Evolutionary conservation across 2,113 vertebrate species (phyloP), one percentile per base, ranked within the genome.

Genomic region (Psittacara wagleri): DNA sequence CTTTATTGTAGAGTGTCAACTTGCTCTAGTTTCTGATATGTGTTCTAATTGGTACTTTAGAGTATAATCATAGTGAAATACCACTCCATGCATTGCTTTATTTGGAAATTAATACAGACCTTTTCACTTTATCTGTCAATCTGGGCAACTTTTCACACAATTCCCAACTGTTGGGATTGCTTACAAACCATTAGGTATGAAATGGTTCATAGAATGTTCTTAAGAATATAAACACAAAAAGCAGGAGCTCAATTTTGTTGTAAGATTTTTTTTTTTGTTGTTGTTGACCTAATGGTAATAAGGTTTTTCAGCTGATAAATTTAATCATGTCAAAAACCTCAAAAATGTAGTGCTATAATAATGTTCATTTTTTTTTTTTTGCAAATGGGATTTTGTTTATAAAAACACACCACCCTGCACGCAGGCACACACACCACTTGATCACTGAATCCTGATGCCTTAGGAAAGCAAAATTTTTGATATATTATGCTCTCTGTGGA

Each of bases 1-100:
- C 99, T 99, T 99, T 99, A 99, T 99, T 99, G 99, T 98, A 99
- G 99, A 99, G 99, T 99, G 99, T 99, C 99, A 99, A 98, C 99
- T 98, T 98, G 98, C 98, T 99, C 98, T 98, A 98, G 98, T 98
- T 99, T 99, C 98, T 99, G 99, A 99, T 92, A 83, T 98, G 97
- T 88, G 92, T 98, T 98, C 98, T 99, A 99, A 99, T 99, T 99
- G 99, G 98, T 99, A 99, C 99, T 99, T 99, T 98, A 96, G 99
- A 99, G 98, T 99, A 98, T 99, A 99, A 99, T 99, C 99, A 99
- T 98, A 97, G 98, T 98, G 97, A 98, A 98, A 99, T 98, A 98
- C 98, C 98, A 98, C 96, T 98, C 98, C 95, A 96, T 99, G 98
- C 98, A 98, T 98, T 98, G 98, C 98, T 99, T 99, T 99, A 99